phyloP scores from a whole-genome alignment of 2,888 invertebrate genomes.

The Eupelmus urozonus region DNA sequence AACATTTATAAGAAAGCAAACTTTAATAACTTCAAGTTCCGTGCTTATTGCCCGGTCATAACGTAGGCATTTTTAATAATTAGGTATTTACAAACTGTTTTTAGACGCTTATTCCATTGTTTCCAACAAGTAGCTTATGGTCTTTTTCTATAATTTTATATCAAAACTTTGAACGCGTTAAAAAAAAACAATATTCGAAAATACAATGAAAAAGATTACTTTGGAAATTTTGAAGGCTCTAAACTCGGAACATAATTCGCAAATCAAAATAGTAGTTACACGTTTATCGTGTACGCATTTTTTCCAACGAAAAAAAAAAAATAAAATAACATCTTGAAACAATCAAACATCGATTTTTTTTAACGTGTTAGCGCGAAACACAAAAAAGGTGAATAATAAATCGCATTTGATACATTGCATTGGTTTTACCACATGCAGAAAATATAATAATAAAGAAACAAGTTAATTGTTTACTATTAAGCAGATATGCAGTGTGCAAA shows the following conservation, averaged over 20 bases:
- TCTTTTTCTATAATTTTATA: conserved; percentile 21
- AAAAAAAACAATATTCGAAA: conserved; percentile 15
- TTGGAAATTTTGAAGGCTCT: conserved; percentile 8
- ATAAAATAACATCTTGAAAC: conserved; percentile 15
- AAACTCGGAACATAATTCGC: conserved; percentile 27
- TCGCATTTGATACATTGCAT: conserved; percentile 37
- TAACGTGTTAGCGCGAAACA: conserved; percentile 31
- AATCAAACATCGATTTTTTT: conserved; percentile 47
- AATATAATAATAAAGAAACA: conserved; percentile 45
- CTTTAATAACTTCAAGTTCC: conserved; percentile 67
- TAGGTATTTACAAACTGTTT: conserved; percentile 58
- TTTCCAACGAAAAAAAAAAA: conserved; percentile 1
- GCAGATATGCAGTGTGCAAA: conserved; percentile 60
- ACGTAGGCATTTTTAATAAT: conserved; percentile 57
- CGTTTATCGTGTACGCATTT: conserved; percentile 11
- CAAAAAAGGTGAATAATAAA: conserved; percentile 32
- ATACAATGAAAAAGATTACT: conserved; percentile 17
- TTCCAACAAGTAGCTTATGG: conserved; percentile 20
- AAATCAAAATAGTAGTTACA: conserved; percentile 21
- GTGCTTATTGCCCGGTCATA: conserved; percentile 65
- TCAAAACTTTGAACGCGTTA: conserved; percentile 17
- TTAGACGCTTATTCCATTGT: conserved; percentile 18
- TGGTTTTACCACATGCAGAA: conserved; percentile 40
- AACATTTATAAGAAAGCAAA: conserved; percentile 63
- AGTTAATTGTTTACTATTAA: conserved; percentile 57